Evolutionary conservation across 2,113 vertebrate genomes (phyloP), one percentile per base, ranked within the genome.

Genomic region (Varanus komodoensis): DNA sequence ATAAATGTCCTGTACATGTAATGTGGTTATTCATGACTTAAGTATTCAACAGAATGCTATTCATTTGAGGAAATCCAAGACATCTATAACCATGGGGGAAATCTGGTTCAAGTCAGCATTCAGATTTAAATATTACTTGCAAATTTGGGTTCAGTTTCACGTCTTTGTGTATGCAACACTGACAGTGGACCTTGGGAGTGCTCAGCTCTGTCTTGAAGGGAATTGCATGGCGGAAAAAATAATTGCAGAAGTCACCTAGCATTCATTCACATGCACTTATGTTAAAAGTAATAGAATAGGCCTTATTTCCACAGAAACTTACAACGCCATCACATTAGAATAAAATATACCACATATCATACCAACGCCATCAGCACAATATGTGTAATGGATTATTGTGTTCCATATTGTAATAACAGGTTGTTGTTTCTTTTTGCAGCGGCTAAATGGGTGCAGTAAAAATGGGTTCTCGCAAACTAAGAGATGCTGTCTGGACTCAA

Each of bases 61-160:
- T 95, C 95, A 95, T 96, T 96, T 94, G 90, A 90, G 94, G 87
- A 94, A 95, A 92, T 90, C 85, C 83, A 79, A 95, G 95, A 96
- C 93, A 97, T 96, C 95, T 96, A 86, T 96, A 95, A 96, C 93
- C 94, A 96, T 95, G 87, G 87, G 94, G 95, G 93, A 97, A 97
- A 96, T 96, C 95, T 77, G 92, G 87, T 93, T 95, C 92, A 95
- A 95, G 95, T 95, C 92, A 94, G 93, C 92, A 93, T 93, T 96
- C 12, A 93, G 92, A 94, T 95, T 96, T 95, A 97, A 96, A 96
- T 95, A 96, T 96, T 95, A 96, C 91, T 96, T 94, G 91, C 95
- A 95, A 96, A 96, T 97, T 96, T 94, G 95, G 96, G 95, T 96
- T 96, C 94, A 95, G 94, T 96, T 96, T 96, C 96, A 95, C 91